Evolutionary conservation across 2,888 invertebrate species (phyloP), one percentile per base, ranked within the genome.

Genomic region (Bugulina stolonifera): DNA sequence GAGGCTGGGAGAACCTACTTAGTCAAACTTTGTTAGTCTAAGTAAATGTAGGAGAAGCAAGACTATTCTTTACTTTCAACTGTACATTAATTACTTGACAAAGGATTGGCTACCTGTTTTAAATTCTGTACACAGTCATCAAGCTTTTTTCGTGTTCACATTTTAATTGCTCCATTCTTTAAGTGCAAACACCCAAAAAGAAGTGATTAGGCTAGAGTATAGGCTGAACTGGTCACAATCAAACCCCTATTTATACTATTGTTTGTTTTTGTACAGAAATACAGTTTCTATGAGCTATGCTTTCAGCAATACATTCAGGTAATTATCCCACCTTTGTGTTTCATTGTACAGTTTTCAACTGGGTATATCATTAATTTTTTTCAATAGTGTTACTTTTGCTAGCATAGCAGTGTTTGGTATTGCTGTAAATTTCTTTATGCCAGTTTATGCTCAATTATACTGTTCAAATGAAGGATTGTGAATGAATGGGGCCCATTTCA

Each of bases 21-120:
- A 57, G 23, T 57, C 23, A 5, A 43, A 57, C 57, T 57, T 5
- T 57, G 23, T 57, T 57, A n/a, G 23, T 27, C 23, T 57, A 57
- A 57, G 57, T 27, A 27, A 27, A 22, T 57, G 27, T 22, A 57
- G 57, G n/a, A 57, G n/a, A 43, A 43, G 18, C 43, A 14, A 14
- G 27, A 5, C n/a, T 23, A 14, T 22, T 64, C 27, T 64, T 25
- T 57, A 5, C 10, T 14, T 57, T 57, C 23, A 32, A 64, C 64
- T 2, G 64, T 64, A 64, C 64, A 64, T 64, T 64, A 64, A 64
- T 64, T 64, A 64, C 64, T 32, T 5, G 27, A 64, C 64, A 64
- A 64, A 32, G 32, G 27, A 5, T 27, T 2, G n/a, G 25, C 34
- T 64, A 34, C 64, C 64, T 34, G 64, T 27, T 64, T 64, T 64